phyloP scores from a whole-genome alignment of 2,113 vertebrate genomes.

The Cheirogaleus medius region DNA sequence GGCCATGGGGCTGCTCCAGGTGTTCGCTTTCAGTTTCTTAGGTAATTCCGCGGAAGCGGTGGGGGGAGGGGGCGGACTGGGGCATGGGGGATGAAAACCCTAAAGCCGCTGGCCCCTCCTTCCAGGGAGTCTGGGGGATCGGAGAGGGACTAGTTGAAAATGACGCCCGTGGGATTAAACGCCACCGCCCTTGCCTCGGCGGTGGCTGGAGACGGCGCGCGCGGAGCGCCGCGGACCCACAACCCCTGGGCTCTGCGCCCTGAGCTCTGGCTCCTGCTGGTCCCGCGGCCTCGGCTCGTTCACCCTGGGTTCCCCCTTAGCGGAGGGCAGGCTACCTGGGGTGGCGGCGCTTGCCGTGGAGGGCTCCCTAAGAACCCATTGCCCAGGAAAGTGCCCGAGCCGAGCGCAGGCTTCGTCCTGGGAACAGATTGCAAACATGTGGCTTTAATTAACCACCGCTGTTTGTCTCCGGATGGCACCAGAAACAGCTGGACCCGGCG shows the following conservation, averaged over 20 bases:
- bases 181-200: conserved; percentile 22
- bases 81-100: not conserved
- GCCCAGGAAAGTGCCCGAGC: not conserved
- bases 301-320: not conserved
- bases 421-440: conserved; percentile 61
- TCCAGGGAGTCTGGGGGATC: not conserved
- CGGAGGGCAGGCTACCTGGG: not conserved
- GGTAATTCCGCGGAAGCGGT: conserved; percentile 72
- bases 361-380: not conserved
- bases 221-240: not conserved
- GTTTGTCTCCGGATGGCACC: conserved; percentile 52
- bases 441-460: conserved; percentile 64
- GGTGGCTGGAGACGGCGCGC: not conserved
- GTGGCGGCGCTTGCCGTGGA: not conserved
- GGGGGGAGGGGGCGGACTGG: not conserved
- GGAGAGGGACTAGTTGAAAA: not conserved
- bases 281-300: not conserved
- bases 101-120: not conserved
- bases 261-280: not conserved
- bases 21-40: conserved; percentile 76
- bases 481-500: conserved; percentile 25
- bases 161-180: not conserved
- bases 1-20: conserved; percentile 78
- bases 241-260: not conserved
- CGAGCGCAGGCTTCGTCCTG: conserved; percentile 10